Evolutionary conservation across 1,140 invertebrate genomes (phyloP).

Genomic region (Drosophila tristis): DNA sequence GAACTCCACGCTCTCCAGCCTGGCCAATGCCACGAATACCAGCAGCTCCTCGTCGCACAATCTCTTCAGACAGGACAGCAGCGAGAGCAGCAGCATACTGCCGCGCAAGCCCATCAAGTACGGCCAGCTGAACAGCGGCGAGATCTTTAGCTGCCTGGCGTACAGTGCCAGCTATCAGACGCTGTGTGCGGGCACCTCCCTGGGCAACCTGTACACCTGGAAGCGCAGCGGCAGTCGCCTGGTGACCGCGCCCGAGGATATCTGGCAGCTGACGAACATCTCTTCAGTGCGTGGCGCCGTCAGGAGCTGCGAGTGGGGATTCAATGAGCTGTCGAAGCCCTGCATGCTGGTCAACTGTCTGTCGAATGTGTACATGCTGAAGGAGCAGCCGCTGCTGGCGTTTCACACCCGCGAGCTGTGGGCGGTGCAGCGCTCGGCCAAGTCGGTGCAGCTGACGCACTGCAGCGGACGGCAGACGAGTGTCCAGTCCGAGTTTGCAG

Average conservation of each 20-base stretch:
- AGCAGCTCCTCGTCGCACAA: constrained; percentile 39
- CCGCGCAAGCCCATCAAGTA: constrained; percentile 52
- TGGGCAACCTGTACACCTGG: constrained; percentile 96
- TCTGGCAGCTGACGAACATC: constrained; percentile 88
- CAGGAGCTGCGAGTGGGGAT: constrained; percentile 91
- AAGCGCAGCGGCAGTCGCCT: constrained; percentile 84
- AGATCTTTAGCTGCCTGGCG: constrained; percentile 90
- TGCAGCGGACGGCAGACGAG: constrained; percentile 85
- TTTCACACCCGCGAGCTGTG: constrained; percentile 88
- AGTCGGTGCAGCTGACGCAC: constrained; percentile 87
- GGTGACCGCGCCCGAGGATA: constrained; percentile 84
- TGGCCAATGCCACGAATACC: constrained; percentile 43
- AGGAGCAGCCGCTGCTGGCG: constrained; percentile 79
- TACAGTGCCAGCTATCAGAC: constrained; percentile 88
- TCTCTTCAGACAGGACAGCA: constrained; percentile 62
- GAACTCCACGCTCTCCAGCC: constrained; percentile 35
- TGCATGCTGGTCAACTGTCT: constrained; percentile 94
- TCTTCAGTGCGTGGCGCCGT: constrained; percentile 87
- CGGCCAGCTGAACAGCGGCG: constrained; percentile 80
- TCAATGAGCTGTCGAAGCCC: constrained; percentile 87
- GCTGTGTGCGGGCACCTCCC: constrained; percentile 95
- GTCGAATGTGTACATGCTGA: constrained; percentile 92
- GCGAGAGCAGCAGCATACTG: constrained; percentile 45
- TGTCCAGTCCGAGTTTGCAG: constrained; percentile 91
- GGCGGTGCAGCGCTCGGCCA: constrained; percentile 89